Evolutionary conservation across 2,113 vertebrate genomes (phyloP), one percentile per base, ranked within the genome.

Genomic region (Grus americana): DNA sequence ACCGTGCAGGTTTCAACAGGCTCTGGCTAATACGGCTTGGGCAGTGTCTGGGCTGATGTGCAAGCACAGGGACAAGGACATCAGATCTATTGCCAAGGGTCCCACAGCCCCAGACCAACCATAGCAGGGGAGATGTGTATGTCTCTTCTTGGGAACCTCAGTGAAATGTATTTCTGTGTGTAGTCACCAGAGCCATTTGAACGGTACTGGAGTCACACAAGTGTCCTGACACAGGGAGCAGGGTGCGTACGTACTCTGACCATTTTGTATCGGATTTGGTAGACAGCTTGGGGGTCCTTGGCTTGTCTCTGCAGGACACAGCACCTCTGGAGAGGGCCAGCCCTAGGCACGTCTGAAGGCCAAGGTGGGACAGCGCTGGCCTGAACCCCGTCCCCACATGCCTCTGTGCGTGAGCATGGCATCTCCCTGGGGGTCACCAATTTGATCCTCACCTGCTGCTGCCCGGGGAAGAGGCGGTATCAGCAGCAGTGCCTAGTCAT

Each of bases 21-120:
- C 34, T 91, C 47, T 32, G 15, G 4, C 5, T 16, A 5, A 16
- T 3, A 4, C 0, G 1, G 30, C 72, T 46, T 1, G 1, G 36
- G 34, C 73, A 55, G 24, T 0, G 8, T n/a, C 38, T 3, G 12
- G 36, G 13, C 29, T 59, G 57, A 23, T 36, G 32, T 47, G 29
- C 58, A 58, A 26, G 16, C 65, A 23, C 55, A 75, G 61, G 16
- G 40, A 29, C 22, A 42, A 38, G 46, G 19, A 84, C 15, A 38
- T 15, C 30, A 36, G 10, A 32, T 4, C 1, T 54, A 2, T 62
- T 83, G 58, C 50, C 36, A 82, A 65, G 12, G 19, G 30, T 83
- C 46, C 71, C 49, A 88, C n/a, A 79, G 14, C 62, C 19, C 24
- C n/a, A 49, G 46, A 12, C 32, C 1, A 1, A 11, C 14, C 21